These are phyloP conservation scores for Halocaridina rubra DNA, from an alignment of 2,888 invertebrate species.

Conservation along the genomic window DNA sequence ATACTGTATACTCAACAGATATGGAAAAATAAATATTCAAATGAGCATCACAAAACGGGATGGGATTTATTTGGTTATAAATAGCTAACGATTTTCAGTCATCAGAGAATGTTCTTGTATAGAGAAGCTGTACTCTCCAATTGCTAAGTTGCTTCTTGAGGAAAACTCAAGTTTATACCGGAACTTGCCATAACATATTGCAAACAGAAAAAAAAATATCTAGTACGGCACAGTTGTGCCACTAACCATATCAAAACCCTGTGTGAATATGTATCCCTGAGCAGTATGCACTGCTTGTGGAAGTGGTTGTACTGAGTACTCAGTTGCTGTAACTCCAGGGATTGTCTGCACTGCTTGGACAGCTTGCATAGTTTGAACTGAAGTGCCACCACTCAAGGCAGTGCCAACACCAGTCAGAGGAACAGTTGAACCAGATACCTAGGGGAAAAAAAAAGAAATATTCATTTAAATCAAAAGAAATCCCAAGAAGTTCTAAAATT, in stretches of 20 bases:
- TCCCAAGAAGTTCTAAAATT: neutral
- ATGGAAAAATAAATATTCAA: too few relatives aligned
- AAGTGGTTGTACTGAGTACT: slow-evolving; percentile 41
- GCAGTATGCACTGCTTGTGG: slow-evolving; percentile 43
- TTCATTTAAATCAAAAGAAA: neutral
- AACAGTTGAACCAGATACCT: slow-evolving; percentile 52
- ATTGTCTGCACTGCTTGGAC: slow-evolving; percentile 46
- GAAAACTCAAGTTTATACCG: too few relatives aligned
- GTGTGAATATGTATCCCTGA: slow-evolving; percentile 51
- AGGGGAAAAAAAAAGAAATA: neutral
- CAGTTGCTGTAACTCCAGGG: slow-evolving; percentile 42
- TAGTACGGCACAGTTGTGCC: slow-evolving; percentile 39
- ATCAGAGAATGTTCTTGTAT: too few relatives aligned
- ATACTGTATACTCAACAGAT: too few relatives aligned
- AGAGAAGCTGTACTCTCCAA: too few relatives aligned
- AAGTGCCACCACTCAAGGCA: slow-evolving; percentile 18
- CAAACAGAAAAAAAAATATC: neutral
- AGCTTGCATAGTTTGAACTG: slow-evolving; percentile 27
- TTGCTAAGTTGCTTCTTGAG: too few relatives aligned
- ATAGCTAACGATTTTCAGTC: too few relatives aligned
- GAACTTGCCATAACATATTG: too few relatives aligned
- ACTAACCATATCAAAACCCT: slow-evolving; percentile 53
- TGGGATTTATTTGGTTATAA: too few relatives aligned
- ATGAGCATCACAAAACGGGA: too few relatives aligned
- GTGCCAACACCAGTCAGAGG: slow-evolving; percentile 38